Evolutionary conservation across 2,888 invertebrate species (phyloP), one percentile per base, ranked within the genome.

Genomic region (Zaprionus lineosus): DNA sequence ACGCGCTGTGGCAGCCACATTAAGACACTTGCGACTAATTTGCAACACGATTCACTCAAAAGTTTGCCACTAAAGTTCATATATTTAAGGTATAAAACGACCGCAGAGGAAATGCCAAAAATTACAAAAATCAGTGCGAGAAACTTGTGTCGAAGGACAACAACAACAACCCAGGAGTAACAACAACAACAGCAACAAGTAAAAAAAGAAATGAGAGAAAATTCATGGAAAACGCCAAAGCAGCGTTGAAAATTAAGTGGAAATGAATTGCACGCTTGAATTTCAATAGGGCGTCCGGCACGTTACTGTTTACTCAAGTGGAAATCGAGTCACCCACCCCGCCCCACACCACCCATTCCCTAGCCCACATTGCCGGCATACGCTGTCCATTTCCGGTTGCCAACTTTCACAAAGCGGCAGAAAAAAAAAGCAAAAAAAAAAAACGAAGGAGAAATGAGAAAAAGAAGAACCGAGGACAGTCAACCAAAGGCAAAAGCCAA

Each of bases 251-350:
- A 86, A 86, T 85, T 84, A 85, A 85, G 86, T 85, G 86, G 82
- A 79, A 84, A 81, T 82, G 84, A 86, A 86, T 85, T 85, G 85
- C 74, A 72, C 85, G 83, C 86, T 86, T 86, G 81, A 85, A 76
- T 86, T 78, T 78, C 82, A 85, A 86, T 85, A 81, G 72, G 61
- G 64, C 78, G 85, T 75, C 79, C 85, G 85, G 84, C 85, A 85
- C 85, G 81, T 83, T 82, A 79, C 85, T 81, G 72, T 84, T 85
- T 84, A 81, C 82, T 85, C 81, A 79, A 85, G 81, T 84, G 86
- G 84, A 83, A 83, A 83, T 83, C 74, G 70, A 84, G 86, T 84
- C 85, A 82, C 78, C 74, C 62, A 34, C 34, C 16, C 34, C 11
- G 2, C 29, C 40, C 6, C 28, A 6, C 11, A 14, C 14, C 14